A percentile compares a stretch with the other conserved stretches of the same genome.
phyloP scores from a whole-genome alignment of 2,888 invertebrate genomes.

The Phymatocera aterrima region DNA sequence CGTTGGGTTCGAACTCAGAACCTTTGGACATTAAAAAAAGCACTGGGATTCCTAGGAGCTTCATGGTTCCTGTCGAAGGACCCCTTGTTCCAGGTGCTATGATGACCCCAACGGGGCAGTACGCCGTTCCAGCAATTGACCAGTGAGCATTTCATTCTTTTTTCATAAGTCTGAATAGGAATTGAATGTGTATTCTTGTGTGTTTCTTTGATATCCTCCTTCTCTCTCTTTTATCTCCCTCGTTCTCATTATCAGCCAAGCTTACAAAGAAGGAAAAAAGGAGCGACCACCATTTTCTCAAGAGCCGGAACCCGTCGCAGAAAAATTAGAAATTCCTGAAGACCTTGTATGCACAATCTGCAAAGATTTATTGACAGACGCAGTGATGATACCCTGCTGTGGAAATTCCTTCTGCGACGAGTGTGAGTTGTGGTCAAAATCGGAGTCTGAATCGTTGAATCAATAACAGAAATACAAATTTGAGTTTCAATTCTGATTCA shows the following conservation, averaged over 20 bases:
- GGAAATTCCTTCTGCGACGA: constrained; percentile 99
- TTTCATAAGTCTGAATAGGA: too few species aligned
- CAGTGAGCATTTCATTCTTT: constrained; percentile 80
- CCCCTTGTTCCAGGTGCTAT: constrained; percentile 93
- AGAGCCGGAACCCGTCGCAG: constrained; percentile 75
- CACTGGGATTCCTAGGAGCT: constrained; percentile 98
- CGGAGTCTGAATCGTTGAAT: not conserved
- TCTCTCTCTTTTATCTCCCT: constrained; percentile 40
- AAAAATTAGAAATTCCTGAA: constrained; percentile 88
- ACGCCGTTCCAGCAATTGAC: constrained; percentile 92
- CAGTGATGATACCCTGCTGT: constrained; percentile 98
- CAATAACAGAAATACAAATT: not conserved
- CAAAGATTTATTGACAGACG: constrained; percentile 93
- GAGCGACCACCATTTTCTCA: constrained; percentile 82
- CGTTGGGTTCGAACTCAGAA: constrained; percentile 81
- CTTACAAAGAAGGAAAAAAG: constrained; percentile 85
- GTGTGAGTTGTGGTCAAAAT: constrained; percentile 80
- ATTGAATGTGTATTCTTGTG: too few species aligned
- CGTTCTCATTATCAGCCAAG: constrained; percentile 78
- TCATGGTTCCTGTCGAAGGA: constrained; percentile 95
- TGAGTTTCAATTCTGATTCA: too few species aligned
- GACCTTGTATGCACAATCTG: constrained; percentile 96
- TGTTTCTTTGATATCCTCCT: too few species aligned
- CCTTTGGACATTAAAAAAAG: constrained; percentile 92
- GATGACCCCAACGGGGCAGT: constrained; percentile 91